These are phyloP conservation scores for Gephyroberyx darwinii DNA, from an alignment of 2,797 vertebrate species.

Conservation along the genomic window DNA sequence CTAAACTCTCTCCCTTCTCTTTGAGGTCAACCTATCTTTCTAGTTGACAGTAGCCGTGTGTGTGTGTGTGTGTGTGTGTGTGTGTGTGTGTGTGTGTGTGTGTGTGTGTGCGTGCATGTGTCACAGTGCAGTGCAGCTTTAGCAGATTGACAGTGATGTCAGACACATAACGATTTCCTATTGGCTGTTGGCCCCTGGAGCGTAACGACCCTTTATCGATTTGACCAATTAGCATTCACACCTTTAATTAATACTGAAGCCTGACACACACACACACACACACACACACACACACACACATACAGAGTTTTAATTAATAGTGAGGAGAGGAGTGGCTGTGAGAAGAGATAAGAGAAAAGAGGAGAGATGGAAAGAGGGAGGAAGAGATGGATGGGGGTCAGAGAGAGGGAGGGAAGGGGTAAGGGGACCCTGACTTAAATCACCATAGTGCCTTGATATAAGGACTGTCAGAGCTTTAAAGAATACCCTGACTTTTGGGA, in stretches of 20 bases:
- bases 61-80: conserved; percentile 23
- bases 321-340: conserved; percentile 57
- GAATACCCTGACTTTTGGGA: conserved; percentile 33
- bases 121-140: conserved; percentile 54
- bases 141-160: conserved; percentile 77
- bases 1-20: conserved; percentile 32
- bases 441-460: conserved; percentile 30
- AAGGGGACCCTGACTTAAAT: conserved; percentile 38
- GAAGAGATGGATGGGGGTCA: conserved; percentile 49
- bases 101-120: conserved; percentile 9
- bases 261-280: conserved; percentile 10
- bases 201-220: conserved; percentile 77
- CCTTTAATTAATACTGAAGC: conserved; percentile 80
- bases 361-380: conserved; percentile 22
- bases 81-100: conserved; percentile 26
- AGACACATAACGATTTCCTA: conserved; percentile 78
- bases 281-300: background rate
- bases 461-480: conserved; percentile 18
- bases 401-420: conserved; percentile 22
- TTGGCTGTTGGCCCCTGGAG: conserved; percentile 71
- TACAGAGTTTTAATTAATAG: conserved; percentile 66
- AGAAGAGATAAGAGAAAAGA: conserved; percentile 54
- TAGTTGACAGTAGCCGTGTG: conserved; percentile 28
- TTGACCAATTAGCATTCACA: conserved; percentile 79
- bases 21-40: conserved; percentile 44